Conservation (phyloP, 2,113 vertebrate genomes). For the Phaethornis superciliosus region DNA sequence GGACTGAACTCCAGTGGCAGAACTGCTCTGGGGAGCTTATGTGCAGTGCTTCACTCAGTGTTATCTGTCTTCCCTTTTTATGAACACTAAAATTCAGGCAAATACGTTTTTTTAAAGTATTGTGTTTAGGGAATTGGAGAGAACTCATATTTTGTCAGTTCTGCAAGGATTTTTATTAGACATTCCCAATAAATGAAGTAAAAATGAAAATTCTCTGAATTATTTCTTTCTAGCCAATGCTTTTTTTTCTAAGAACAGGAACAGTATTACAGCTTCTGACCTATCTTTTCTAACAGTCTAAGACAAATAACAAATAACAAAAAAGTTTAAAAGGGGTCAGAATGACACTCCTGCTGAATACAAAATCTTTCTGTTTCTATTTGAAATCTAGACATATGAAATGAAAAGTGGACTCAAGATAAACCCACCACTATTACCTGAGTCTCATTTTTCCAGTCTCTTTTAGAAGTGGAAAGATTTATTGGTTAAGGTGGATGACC, state of each 20-base stretch:
- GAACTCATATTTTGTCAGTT: background rate
- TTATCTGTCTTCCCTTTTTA: background rate
- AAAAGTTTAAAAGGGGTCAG: background rate
- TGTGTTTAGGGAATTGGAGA: background rate
- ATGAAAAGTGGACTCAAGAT: background rate
- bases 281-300: background rate
- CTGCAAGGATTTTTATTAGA: background rate
- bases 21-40: background rate
- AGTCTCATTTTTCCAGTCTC: background rate
- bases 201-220: background rate
- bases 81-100: background rate
- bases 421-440: background rate
- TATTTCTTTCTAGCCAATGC: background rate
- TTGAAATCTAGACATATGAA: background rate
- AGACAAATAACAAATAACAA: background rate
- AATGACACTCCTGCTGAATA: background rate
- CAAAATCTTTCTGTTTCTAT: background rate
- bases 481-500: background rate
- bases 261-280: background rate
- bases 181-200: background rate
- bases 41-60: background rate
- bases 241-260: background rate
- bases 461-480: background rate
- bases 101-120: background rate
- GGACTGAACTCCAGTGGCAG: conserved; percentile 19